Evolutionary conservation across 2,797 vertebrate genomes (phyloP), one percentile per base, ranked within the genome.

Genomic region (Intellagama lesueurii): DNA sequence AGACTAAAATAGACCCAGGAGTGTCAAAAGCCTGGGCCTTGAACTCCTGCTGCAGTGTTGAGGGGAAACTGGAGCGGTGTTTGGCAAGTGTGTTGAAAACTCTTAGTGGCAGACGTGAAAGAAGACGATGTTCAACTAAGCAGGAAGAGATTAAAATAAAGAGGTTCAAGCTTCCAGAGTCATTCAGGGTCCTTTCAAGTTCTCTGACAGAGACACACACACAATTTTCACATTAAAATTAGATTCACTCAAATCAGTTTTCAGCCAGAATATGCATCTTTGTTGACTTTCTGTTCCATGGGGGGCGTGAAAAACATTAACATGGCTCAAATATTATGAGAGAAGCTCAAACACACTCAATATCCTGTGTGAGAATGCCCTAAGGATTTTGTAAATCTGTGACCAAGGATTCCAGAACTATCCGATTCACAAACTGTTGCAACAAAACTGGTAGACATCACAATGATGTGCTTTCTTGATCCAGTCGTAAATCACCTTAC

Each of bases 1-100:
- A 84, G n/a, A 85, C 80, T 87, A 64, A 90, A 94, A 79, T 44
- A 91, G 88, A 24, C 3, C 0, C 0, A 88, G 69, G 77, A 4
- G 40, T 77, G 88, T 90, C 85, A 87, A n/a, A 77, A 5, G 44
- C 30, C 32, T 22, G 84, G 64, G 76, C 16, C 30, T 91, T 90
- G 32, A 87, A 22, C 22, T 92, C 40, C 78, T 44, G 7, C 82
- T 80, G 81, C 75, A 87, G 49, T 6, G 4, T 0, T 56, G 60
- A 86, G 40, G n/a, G 56, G 49, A 8, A 16, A 87, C 24, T 26
- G 40, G 49, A 60, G 64, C 76, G 72, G 79, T 86, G 80, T 73
- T 85, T 86, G 35, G 83, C 79, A 70, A 82, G 78, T 72, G 9
- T 35, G 56, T 69, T 26, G 56, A 19, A 68, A 66, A 75, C 32